Conservation (phyloP, 2,113 vertebrate genomes). For the Austrofundulus limnaeus region DNA sequence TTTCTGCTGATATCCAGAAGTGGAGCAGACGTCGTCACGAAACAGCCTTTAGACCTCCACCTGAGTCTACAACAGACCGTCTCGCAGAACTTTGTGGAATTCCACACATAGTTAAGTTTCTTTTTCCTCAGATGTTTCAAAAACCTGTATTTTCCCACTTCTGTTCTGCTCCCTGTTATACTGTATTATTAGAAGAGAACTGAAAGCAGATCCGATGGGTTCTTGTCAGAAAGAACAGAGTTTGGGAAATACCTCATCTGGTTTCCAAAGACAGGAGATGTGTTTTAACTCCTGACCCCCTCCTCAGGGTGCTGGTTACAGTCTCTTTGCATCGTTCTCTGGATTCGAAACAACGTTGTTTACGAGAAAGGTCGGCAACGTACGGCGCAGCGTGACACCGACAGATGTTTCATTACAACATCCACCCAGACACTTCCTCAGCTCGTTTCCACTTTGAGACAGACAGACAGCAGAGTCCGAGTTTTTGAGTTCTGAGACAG, state of each 20-base stretch:
- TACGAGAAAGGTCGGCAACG: conserved; percentile 38
- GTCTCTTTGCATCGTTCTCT: not conserved
- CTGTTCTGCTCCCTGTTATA: no score
- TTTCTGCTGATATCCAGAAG: no score
- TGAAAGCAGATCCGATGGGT: not conserved
- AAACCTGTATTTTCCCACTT: not conserved
- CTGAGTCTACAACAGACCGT: conserved; percentile 3
- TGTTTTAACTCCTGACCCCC: conserved; percentile 25
- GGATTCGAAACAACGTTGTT: conserved; percentile 33
- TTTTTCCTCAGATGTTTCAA: not conserved
- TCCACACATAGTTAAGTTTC: conserved; percentile 44
- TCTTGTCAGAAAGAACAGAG: not conserved
- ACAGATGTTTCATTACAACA: conserved; percentile 20
- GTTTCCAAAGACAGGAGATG: conserved; percentile 1
- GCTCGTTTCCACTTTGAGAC: conserved; percentile 25
- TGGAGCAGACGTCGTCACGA: not conserved
- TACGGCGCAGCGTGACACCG: not conserved
- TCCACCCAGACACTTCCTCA: conserved; percentile 9
- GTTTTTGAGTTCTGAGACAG: not conserved
- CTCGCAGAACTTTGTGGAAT: conserved; percentile 44
- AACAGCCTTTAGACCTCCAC: not conserved
- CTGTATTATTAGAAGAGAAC: not conserved
- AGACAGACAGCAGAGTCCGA: not conserved
- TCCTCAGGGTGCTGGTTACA: not conserved
- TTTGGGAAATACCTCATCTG: conserved; percentile 12